Conservation (phyloP, 2,888 invertebrate genomes). For the Harpalus rubripes region DNA sequence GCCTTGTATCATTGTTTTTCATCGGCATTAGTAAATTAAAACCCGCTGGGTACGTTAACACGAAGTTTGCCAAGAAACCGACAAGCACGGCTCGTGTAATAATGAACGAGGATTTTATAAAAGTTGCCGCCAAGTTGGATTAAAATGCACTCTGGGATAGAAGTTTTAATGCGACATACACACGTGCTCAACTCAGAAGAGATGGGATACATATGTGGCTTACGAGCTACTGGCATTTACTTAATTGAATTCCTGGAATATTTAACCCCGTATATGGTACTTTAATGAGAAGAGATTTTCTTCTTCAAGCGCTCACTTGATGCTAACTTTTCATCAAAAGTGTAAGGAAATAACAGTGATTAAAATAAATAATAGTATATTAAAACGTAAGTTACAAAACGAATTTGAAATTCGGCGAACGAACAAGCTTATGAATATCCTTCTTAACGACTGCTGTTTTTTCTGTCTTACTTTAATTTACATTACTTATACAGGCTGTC, state of each 20-base stretch:
- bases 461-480: too few relatives aligned
- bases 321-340: background rate
- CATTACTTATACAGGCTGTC: too few relatives aligned
- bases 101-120: conserved; percentile 48
- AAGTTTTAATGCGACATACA: conserved; percentile 33
- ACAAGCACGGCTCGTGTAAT: background rate
- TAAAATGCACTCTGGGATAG: conserved; percentile 35
- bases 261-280: background rate
- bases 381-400: too few relatives aligned
- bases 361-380: too few relatives aligned
- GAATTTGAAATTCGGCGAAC: too few relatives aligned
- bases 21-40: conserved; percentile 33
- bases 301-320: background rate
- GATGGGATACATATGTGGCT: conserved; percentile 11
- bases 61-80: conserved; percentile 26
- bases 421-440: too few relatives aligned
- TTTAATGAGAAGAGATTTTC: background rate
- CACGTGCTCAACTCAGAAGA: conserved; percentile 5
- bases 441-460: too few relatives aligned
- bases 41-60: conserved; percentile 24
- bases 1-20: background rate
- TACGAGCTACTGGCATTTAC: conserved; percentile 9
- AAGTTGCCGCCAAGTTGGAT: conserved; percentile 41
- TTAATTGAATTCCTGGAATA: conserved; percentile 23
- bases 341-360: too few relatives aligned